phyloP scores from a whole-genome alignment of 2,113 vertebrate species.

The Menidia beryllina region DNA sequence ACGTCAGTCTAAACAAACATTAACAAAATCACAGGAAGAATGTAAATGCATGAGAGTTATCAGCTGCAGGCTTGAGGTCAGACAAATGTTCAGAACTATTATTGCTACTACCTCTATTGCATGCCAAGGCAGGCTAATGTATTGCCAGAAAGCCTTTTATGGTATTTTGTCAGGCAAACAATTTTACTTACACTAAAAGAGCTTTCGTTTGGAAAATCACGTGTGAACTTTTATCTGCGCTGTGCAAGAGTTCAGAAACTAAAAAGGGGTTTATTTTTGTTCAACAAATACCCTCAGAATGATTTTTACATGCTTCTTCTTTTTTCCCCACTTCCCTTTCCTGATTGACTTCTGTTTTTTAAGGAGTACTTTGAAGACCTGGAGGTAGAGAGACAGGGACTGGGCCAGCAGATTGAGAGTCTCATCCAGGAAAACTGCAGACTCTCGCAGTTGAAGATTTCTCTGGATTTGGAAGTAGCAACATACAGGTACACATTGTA shows the following conservation, averaged over 20 bases:
- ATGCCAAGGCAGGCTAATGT: too few species aligned
- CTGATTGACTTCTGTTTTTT: slow-evolving; percentile 48
- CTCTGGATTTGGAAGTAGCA: slow-evolving; percentile 79
- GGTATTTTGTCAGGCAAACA: too few species aligned
- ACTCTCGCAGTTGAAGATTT: slow-evolving; percentile 77
- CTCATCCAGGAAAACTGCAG: slow-evolving; percentile 69
- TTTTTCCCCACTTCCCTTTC: slow-evolving; percentile 39
- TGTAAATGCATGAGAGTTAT: background rate
- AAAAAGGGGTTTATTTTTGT: slow-evolving; percentile 4
- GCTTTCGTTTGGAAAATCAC: background rate
- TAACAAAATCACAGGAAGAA: slow-evolving; percentile 1
- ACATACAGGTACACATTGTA: slow-evolving; percentile 83
- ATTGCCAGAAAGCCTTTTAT: background rate
- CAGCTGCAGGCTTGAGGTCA: background rate
- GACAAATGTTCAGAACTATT: background rate
- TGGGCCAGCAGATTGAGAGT: slow-evolving; percentile 65
- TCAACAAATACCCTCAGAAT: background rate
- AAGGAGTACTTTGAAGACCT: slow-evolving; percentile 72
- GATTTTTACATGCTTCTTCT: background rate
- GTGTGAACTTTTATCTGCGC: background rate
- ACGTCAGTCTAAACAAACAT: background rate
- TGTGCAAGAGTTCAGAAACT: too few species aligned
- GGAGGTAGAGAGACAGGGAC: slow-evolving; percentile 69
- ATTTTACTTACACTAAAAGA: background rate
- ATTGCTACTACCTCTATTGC: too few species aligned